A percentile compares a stretch with the other conserved stretches of the same genome.
phyloP scores from a whole-genome alignment of 2,888 invertebrate species.

The Tryphoninae sp. region DNA sequence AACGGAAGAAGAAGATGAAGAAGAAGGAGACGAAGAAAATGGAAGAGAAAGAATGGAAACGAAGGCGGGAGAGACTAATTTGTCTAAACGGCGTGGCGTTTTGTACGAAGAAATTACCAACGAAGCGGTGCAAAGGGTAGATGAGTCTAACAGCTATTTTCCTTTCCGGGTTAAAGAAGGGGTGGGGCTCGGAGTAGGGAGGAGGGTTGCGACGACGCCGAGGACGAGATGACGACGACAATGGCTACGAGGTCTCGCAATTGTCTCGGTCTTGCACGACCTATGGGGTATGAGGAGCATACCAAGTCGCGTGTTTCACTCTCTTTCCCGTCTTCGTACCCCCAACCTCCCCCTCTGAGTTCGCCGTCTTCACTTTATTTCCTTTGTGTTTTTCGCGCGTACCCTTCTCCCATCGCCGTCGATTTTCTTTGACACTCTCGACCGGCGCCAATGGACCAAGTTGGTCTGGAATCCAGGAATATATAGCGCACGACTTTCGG shows the following conservation, averaged over 20 bases:
- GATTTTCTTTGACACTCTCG: slow-evolving; percentile 56
- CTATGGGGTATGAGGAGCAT: slow-evolving; percentile 22
- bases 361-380: slow-evolving; percentile 26
- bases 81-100: slow-evolving; percentile 66
- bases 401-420: slow-evolving; percentile 44
- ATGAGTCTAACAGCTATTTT: slow-evolving; percentile 64
- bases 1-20: slow-evolving; percentile 35
- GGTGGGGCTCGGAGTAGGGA: neutral
- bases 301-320: slow-evolving; percentile 39
- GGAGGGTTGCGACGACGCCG: neutral
- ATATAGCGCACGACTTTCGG: slow-evolving; percentile 35
- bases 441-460: slow-evolving; percentile 39
- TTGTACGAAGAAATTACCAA: slow-evolving; percentile 64
- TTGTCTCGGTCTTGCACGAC: slow-evolving; percentile 34
- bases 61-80: slow-evolving; percentile 62
- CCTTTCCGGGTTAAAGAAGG: slow-evolving; percentile 50
- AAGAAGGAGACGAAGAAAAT: slow-evolving; percentile 28
- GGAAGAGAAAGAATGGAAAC: slow-evolving; percentile 24
- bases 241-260: slow-evolving; percentile 45
- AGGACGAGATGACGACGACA: slow-evolving; percentile 16
- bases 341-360: slow-evolving; percentile 27
- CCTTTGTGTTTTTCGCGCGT: slow-evolving; percentile 56
- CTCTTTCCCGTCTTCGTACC: slow-evolving; percentile 25
- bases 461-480: slow-evolving; percentile 36
- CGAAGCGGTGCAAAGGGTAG: slow-evolving; percentile 62